Base-by-base conservation (phyloP, 2,888 invertebrate species). In the Pecten maximus region DNA sequence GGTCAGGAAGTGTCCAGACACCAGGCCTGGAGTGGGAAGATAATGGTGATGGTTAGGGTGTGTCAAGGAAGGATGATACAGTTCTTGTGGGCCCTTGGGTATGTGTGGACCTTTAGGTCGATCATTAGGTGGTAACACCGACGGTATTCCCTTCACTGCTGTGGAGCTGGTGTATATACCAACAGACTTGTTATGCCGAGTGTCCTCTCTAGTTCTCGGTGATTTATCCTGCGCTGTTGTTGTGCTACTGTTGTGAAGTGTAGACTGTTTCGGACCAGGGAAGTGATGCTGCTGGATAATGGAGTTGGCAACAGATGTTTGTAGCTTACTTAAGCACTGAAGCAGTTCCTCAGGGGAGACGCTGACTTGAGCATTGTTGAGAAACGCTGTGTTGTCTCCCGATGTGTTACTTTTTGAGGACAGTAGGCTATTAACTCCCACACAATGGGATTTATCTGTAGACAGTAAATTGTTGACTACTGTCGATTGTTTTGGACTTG, bases 1-100 rank as follows among this genome's bases (percentile, higher is more conserved):
- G 10, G 93, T 88, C 12, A 92, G 91, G 40, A 90, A 88, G 88
- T 93, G 93, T 89, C 74, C 74, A 28, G 92, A 90, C 28, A 93
- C 90, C 86, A 90, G 40, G 87, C 91, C 89, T 87, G 91, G 87
- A 89, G 92, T n/a, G 88, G 89, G 89, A 19, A 54, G 74, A 60
- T 54, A 89, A 35, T 40, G 50, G 50, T n/a, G 60, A 54, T 40
- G 50, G 35, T 35, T 50, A n/a, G 60, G 50, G 40, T 54, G 74
- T 23, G 28, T 91, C 54, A 90, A 88, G 40, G 89, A 88, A 44
- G 90, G 86, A 40, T 92, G 91, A 28, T 90, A 90, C 40, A 88
- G 88, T 40, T 92, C 90, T 74, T 89, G 88, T 39, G 92, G 90
- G 23, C 91, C 90, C 12, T 90, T 74, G 74, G 74, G 35, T 35